Evolutionary conservation across 2,797 vertebrate genomes (phyloP).

Genomic region (Pseudochirops corinnae): DNA sequence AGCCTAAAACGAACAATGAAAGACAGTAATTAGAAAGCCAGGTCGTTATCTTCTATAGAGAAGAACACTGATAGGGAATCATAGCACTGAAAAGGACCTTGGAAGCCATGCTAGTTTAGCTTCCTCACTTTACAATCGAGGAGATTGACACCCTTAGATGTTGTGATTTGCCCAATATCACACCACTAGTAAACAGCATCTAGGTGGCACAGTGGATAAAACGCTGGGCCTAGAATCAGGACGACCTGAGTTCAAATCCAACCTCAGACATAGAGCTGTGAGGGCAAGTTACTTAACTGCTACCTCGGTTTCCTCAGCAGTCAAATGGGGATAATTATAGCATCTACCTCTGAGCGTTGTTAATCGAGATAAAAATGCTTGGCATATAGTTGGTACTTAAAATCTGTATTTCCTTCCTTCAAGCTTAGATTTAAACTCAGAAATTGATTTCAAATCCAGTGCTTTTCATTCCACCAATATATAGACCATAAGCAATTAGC

Average conservation of each 20-base stretch:
- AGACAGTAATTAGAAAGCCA: conserved; percentile 70
- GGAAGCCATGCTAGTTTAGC: background rate
- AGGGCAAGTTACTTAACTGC: background rate
- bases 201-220: background rate
- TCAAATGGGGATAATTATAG: background rate
- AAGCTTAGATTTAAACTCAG: background rate
- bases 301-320: background rate
- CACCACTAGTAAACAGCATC: background rate
- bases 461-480: background rate
- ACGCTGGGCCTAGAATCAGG: background rate
- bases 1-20: conserved; percentile 82
- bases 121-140: background rate
- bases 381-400: background rate
- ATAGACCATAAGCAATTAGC: background rate
- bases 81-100: background rate
- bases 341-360: background rate
- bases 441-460: background rate
- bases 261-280: background rate
- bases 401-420: background rate
- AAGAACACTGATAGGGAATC: conserved; percentile 42
- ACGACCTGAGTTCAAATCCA: background rate
- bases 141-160: background rate
- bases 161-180: background rate
- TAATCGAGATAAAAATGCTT: background rate
- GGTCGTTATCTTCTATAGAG: conserved; percentile 26